Conservation (phyloP, 2,113 vertebrate species). For the Rhineura floridana region DNA sequence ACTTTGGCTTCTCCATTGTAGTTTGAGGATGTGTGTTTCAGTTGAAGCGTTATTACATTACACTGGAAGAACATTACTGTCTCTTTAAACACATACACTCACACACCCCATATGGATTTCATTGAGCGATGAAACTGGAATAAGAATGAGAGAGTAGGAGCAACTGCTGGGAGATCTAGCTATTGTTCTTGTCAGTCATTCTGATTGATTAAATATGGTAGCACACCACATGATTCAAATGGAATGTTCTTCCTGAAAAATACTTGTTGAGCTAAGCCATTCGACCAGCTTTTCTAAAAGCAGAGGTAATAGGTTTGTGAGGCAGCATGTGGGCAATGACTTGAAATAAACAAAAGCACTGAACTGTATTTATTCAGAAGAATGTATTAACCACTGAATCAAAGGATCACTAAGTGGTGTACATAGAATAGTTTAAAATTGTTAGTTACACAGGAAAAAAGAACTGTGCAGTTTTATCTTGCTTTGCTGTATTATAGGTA, state of each 20-base stretch:
- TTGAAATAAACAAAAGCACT: conserved; percentile 46
- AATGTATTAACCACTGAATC: too few species aligned
- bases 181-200: conserved; percentile 79
- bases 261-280: conserved; percentile 64
- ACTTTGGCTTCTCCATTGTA: conserved; percentile 76
- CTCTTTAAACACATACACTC: conserved; percentile 26
- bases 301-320: conserved; percentile 56
- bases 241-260: conserved; percentile 75
- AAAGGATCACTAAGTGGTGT: too few species aligned
- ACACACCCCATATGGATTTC: conserved; percentile 77
- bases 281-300: conserved; percentile 54
- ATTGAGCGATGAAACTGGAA: conserved; percentile 83
- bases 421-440: too few species aligned
- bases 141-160: conserved; percentile 79
- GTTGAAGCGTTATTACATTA: conserved; percentile 80
- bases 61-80: conserved; percentile 77
- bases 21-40: conserved; percentile 75
- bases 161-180: conserved; percentile 74
- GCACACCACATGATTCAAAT: conserved; percentile 76
- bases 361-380: conserved; percentile 38
- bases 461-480: conserved; percentile 48
- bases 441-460: conserved; percentile 47
- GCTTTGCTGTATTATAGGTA: conserved; percentile 7
- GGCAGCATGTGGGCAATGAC: conserved; percentile 51
- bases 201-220: conserved; percentile 84